Evolutionary conservation across 1,140 invertebrate genomes (phyloP).

Genomic region (Neodiprion fabricii): DNA sequence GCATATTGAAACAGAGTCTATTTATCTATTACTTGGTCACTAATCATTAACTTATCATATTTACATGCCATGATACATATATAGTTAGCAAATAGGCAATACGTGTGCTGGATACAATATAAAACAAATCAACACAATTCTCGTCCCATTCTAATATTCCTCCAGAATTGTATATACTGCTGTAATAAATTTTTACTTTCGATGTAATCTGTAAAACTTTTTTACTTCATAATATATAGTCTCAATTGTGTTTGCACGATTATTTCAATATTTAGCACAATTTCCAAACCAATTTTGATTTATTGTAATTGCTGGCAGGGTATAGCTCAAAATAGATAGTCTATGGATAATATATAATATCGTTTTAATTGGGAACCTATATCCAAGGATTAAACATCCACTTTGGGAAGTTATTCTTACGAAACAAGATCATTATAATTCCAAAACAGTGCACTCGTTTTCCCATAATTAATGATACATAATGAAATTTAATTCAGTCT

Average conservation of each 20-base stretch:
- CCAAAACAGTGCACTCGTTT: no score
- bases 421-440: no score
- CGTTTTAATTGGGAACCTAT: no score
- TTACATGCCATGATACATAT: not conserved
- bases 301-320: no score
- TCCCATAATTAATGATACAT: no score
- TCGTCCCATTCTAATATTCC: not conserved
- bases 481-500: no score
- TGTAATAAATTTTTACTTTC: not conserved
- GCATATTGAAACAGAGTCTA: conserved; percentile 7
- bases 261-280: no score
- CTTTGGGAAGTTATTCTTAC: no score
- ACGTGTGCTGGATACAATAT: not conserved
- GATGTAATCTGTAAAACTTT: not conserved
- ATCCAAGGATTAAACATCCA: no score
- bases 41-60: conserved; percentile 8
- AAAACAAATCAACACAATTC: not conserved
- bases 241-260: not conserved
- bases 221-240: not conserved
- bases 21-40: conserved; percentile 7
- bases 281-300: no score
- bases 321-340: no score
- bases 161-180: not conserved
- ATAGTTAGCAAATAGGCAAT: not conserved
- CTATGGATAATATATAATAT: no score